A percentile compares a stretch with the other conserved stretches of the same genome.
phyloP scores from a whole-genome alignment of 2,797 vertebrate genomes.

The Galago senegalensis region DNA sequence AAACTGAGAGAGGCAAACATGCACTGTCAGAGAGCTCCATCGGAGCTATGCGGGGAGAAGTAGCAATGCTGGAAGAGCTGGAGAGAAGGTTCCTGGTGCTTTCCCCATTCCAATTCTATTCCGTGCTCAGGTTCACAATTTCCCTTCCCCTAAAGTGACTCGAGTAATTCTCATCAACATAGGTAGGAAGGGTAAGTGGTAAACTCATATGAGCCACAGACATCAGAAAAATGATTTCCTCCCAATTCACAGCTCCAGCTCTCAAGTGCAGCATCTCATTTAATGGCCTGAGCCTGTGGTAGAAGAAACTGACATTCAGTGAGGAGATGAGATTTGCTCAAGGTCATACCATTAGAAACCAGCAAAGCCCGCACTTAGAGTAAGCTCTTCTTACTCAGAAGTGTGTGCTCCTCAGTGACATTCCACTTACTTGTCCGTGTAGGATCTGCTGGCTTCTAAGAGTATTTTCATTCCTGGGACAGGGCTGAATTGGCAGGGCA shows the following conservation, averaged over 20 bases:
- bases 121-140: not conserved
- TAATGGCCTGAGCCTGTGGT: not conserved
- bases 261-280: not conserved
- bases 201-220: constrained; percentile 19
- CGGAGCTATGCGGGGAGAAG: not conserved
- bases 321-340: not conserved
- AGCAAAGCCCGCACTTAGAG: not conserved
- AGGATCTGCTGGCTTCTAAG: not conserved
- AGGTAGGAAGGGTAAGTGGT: not conserved
- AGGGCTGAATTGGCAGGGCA: not conserved
- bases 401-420: not conserved
- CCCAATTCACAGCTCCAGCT: not conserved
- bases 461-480: constrained; percentile 27
- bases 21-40: not conserved
- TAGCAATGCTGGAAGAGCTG: not conserved
- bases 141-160: not conserved
- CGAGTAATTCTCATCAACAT: not conserved
- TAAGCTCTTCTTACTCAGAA: not conserved
- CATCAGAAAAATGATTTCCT: not conserved
- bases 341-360: not conserved
- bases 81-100: not conserved
- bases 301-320: not conserved
- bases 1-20: not conserved
- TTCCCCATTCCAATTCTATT: not conserved
- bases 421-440: not conserved